phyloP scores from a whole-genome alignment of 2,797 vertebrate genomes.

The Mus minutoides region DNA sequence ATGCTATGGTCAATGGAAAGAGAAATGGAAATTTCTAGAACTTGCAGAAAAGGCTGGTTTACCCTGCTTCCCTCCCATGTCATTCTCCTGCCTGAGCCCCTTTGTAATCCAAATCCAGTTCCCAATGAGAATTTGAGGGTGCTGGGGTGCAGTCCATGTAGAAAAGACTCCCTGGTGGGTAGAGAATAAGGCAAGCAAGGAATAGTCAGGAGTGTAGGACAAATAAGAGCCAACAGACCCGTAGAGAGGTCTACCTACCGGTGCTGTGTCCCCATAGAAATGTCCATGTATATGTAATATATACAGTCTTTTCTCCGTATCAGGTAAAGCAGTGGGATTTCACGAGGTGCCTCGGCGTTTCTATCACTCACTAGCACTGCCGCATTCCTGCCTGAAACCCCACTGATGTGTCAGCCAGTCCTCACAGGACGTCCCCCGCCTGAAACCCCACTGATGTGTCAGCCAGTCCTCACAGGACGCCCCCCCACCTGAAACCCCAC shows the following conservation, averaged over 20 bases:
- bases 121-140: neutral
- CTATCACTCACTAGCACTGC: neutral
- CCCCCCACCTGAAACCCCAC: no score
- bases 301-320: neutral
- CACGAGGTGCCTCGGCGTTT: neutral
- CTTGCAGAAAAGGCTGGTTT: neutral
- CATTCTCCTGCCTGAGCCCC: neutral
- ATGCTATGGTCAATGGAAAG: no score
- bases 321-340: neutral
- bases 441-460: no score
- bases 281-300: neutral
- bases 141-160: neutral
- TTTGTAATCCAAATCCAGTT: neutral
- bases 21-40: neutral
- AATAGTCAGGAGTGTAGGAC: no score
- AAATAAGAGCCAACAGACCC: no score
- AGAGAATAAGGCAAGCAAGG: neutral
- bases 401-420: no score
- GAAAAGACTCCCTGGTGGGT: neutral
- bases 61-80: neutral
- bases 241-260: neutral
- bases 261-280: neutral
- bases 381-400: rapidly evolving
- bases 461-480: neutral
- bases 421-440: neutral